Evolutionary conservation across 2,888 invertebrate genomes (phyloP), one percentile per base, ranked within the genome.

Genomic region (Mongoloraphidia duomilia): DNA sequence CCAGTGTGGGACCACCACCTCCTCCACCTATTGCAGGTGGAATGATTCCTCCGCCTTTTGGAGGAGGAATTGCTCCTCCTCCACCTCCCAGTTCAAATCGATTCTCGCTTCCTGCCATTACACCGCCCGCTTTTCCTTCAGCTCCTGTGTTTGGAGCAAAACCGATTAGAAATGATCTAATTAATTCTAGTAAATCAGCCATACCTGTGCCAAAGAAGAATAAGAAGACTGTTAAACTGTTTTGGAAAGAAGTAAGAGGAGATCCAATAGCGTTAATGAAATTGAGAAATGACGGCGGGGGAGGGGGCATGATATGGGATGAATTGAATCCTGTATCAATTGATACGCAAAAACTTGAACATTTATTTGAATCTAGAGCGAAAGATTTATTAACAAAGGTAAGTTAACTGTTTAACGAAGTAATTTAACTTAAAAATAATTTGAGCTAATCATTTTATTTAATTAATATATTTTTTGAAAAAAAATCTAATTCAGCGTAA

Each of bases 311-410:
- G 60, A 87, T 96, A 62, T 96, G 96, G 96, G 91, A 93, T 64
- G 90, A 92, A 62, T 67, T 96, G 46, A 81, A 81, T 38, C 79
- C 84, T 34, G 82, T 96, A 8, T 75, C 77, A 47, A 78, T 99
- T 33, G 97, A 98, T 65, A 89, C 87, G 8, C 84, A 89, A 60
- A 91, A 91, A 69, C 70, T 98, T 59, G 95, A 97, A 64, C 92
- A 95, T 69, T 75, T 98, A 52, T 98, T 99, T 68, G 98, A 98
- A 69, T 92, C 92, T 35, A 80, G 93, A 61, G 89, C 92, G 55
- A 95, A 94, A 72, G 98, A 97, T 73, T 74, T 94, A 60, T 80
- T 92, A 60, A 84, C 88, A 55, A 96, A 96, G 89, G 91, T 91
- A 71, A 68, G 74, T 57, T 44, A 47, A 49, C 46, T 34, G 34